Conservation (phyloP, 2,888 invertebrate genomes). For the Drosophila gaucha region DNA sequence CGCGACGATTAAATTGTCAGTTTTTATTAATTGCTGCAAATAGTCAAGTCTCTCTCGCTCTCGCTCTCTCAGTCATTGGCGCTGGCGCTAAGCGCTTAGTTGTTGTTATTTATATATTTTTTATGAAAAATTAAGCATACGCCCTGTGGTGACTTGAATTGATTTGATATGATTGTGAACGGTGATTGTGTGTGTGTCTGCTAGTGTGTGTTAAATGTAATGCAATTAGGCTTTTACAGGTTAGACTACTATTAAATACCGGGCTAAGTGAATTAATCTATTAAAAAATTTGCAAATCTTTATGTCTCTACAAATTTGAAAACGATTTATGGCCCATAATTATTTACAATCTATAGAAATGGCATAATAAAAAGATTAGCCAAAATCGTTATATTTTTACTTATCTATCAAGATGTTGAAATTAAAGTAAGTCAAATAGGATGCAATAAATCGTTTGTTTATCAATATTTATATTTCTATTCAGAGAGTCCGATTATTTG, state of each 20-base stretch:
- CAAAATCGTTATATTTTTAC: neutral
- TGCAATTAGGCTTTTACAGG: conserved; percentile 40
- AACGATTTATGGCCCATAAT: conserved; percentile 24
- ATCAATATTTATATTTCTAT: no score
- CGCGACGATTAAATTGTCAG: conserved; percentile 83
- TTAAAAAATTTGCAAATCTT: conserved; percentile 23
- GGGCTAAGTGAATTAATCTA: conserved; percentile 25
- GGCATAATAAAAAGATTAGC: neutral
- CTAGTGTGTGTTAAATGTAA: conserved; percentile 47
- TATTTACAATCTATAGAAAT: neutral
- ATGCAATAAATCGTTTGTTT: no score
- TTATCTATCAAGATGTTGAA: neutral
- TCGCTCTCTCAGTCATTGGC: conserved; percentile 11
- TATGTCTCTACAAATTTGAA: conserved; percentile 22
- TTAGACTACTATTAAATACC: conserved; percentile 14
- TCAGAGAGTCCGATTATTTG: no score
- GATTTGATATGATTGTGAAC: conserved; percentile 63
- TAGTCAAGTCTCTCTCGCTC: conserved; percentile 58
- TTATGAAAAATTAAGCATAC: conserved; percentile 68
- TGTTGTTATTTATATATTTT: conserved; percentile 18
- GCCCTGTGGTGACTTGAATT: conserved; percentile 73
- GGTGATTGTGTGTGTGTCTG: conserved; percentile 9
- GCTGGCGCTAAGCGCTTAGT: conserved; percentile 67
- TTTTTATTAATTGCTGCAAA: conserved; percentile 83
- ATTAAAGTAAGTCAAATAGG: neutral